phyloP scores from a whole-genome alignment of 2,797 vertebrate species.

The Coilia nasus region DNA sequence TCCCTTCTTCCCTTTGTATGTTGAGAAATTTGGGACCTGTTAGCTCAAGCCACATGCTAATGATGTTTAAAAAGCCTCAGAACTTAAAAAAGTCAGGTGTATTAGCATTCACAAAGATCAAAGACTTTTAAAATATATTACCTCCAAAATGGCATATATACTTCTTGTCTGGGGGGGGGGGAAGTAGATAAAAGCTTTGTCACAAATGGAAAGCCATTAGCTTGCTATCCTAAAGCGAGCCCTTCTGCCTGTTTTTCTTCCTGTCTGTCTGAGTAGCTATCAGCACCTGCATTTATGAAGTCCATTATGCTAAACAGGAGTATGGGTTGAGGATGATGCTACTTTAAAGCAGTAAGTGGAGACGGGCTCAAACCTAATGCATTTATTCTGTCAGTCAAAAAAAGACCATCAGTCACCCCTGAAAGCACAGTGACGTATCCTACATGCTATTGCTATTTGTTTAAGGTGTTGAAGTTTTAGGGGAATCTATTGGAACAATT shows the following conservation, averaged over 20 bases:
- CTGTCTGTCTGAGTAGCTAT: not conserved
- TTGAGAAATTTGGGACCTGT: not conserved
- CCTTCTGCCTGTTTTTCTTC: not conserved
- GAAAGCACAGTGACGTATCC: not conserved
- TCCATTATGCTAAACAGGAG: constrained; percentile 10
- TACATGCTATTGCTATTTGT: not conserved
- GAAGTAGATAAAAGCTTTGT: constrained; percentile 7
- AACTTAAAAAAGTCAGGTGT: not conserved
- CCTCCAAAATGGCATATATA: not conserved
- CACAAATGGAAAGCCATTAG: constrained; percentile 12
- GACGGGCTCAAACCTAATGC: not conserved
- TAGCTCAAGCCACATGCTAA: not conserved
- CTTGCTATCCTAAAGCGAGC: not conserved
- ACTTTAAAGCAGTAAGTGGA: not conserved
- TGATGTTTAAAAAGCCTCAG: not conserved
- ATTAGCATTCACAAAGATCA: not conserved
- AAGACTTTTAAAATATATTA: not conserved
- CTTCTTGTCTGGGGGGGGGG: not conserved
- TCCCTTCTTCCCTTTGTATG: not conserved
- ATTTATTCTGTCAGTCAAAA: not conserved
- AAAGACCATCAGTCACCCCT: not conserved
- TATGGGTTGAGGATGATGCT: not conserved
- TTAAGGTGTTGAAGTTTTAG: not conserved
- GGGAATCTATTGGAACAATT: too few species aligned
- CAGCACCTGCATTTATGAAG: not conserved